Evolutionary conservation across 23 tunicate species (phyloP).

Genomic region (Oikopleura vanhoeffeni): DNA sequence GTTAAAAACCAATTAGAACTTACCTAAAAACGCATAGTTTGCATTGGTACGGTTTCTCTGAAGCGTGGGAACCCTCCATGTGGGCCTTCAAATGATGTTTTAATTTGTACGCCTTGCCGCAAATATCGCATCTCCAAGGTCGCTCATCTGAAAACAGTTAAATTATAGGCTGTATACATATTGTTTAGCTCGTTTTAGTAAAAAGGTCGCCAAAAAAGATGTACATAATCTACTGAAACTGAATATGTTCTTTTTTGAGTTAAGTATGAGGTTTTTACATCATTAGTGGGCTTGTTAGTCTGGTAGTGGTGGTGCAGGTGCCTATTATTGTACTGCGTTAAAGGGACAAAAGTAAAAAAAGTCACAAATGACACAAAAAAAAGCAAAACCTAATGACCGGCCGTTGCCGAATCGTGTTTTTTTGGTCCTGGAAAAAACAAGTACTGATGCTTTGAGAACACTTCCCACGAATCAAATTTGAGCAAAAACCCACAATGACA

Average conservation of each 20-base stretch:
- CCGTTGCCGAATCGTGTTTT: no score
- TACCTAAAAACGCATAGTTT: conserved; percentile 11
- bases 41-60: conserved; percentile 13
- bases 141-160: conserved; percentile 9
- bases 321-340: background rate
- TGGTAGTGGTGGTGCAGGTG: background rate
- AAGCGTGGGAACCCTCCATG: conserved; percentile 14
- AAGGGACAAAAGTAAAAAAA: background rate
- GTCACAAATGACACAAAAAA: no score
- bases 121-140: conserved; percentile 14
- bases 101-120: conserved; percentile 4
- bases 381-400: no score
- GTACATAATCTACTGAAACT: background rate
- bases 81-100: conserved; percentile 8
- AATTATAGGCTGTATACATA: background rate
- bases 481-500: no score
- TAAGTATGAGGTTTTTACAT: background rate
- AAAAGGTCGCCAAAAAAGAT: background rate
- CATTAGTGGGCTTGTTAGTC: background rate
- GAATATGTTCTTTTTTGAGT: background rate
- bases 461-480: no score
- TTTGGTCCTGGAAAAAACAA: no score
- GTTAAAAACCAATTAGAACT: background rate
- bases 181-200: background rate
- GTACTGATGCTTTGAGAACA: no score